These are phyloP conservation scores for Sphenopsis melanotis DNA, from an alignment of 2,797 vertebrate species.

Conservation along the genomic window DNA sequence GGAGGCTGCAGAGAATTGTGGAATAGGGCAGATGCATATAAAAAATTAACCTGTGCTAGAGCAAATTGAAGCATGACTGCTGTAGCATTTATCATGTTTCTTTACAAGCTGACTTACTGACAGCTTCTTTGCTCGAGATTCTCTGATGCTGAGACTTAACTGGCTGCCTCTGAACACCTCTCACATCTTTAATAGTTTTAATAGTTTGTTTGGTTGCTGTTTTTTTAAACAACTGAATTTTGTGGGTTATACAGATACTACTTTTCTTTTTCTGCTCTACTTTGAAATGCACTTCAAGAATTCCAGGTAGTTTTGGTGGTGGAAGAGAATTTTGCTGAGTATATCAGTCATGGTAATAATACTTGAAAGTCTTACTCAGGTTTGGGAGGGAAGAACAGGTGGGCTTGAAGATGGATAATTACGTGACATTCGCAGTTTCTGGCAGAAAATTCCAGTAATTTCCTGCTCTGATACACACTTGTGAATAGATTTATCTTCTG, in stretches of 20 bases:
- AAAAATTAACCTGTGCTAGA: neutral
- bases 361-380: neutral
- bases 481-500: neutral
- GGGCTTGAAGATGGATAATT: neutral
- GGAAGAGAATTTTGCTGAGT: neutral
- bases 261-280: neutral
- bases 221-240: neutral
- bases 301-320: neutral
- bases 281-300: neutral
- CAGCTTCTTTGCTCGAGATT: neutral
- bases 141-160: neutral
- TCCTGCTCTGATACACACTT: neutral
- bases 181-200: accelerated
- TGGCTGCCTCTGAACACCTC: neutral
- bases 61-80: neutral
- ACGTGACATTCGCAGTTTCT: neutral
- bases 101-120: neutral
- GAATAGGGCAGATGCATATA: neutral
- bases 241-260: neutral
- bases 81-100: neutral
- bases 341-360: neutral
- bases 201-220: accelerated
- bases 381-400: neutral
- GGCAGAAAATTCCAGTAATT: neutral
- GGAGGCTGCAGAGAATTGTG: neutral